Evolutionary conservation across 2,797 vertebrate genomes (phyloP).

Genomic region (Serranus cabrilla): DNA sequence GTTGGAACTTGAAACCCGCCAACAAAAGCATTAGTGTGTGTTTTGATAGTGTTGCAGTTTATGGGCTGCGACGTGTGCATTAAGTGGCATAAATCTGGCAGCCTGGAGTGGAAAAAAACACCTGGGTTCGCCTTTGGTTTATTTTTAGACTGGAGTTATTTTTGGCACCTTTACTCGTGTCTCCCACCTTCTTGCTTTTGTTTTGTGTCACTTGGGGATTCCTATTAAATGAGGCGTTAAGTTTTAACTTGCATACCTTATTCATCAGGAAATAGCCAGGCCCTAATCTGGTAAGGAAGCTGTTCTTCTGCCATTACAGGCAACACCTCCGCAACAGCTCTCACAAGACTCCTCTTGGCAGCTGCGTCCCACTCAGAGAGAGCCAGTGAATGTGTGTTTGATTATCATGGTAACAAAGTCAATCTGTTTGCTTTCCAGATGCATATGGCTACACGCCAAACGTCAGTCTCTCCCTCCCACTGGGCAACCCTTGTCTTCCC

Average conservation of each 20-base stretch:
- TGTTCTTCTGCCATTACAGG: conserved; percentile 49
- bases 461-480: conserved; percentile 88
- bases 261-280: neutral
- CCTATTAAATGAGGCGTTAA: neutral
- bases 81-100: conserved; percentile 53
- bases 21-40: conserved; percentile 61
- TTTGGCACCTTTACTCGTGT: conserved; percentile 64
- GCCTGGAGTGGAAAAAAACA: conserved; percentile 47
- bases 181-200: conserved; percentile 48
- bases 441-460: conserved; percentile 91
- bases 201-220: conserved; percentile 47
- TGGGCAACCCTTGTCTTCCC: conserved; percentile 89
- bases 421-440: conserved; percentile 86
- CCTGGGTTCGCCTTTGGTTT: conserved; percentile 50
- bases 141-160: conserved; percentile 73
- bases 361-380: conserved; percentile 17
- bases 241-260: conserved; percentile 10
- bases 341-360: conserved; percentile 54
- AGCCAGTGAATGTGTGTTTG: conserved; percentile 68
- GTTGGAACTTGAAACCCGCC: conserved; percentile 41
- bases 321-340: conserved; percentile 53
- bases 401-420: conserved; percentile 62
- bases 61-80: conserved; percentile 42
- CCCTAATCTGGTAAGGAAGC: conserved; percentile 49
- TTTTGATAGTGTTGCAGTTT: conserved; percentile 58